Conservation (phyloP, 1,140 invertebrate genomes). For the Eueides isabella region DNA sequence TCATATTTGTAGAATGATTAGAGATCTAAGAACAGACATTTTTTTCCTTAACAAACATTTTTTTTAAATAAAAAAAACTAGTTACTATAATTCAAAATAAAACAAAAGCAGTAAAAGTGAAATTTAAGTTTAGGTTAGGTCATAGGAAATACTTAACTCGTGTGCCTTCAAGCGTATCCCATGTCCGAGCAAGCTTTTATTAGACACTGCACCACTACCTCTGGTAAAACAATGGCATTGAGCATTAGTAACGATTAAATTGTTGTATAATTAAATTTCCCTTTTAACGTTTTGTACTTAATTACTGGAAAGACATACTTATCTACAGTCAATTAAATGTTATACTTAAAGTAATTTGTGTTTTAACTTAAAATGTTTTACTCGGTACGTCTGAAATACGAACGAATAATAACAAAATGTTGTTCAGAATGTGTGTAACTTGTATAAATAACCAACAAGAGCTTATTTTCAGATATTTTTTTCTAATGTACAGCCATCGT, state of each 20-base stretch:
- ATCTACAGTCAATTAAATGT: background rate
- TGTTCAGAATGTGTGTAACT: background rate
- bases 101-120: background rate
- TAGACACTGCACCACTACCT: constrained; percentile 16
- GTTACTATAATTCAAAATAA: background rate
- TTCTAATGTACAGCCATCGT: too few relatives aligned
- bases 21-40: background rate
- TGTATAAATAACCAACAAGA: background rate
- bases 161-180: constrained; percentile 27
- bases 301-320: constrained; percentile 3
- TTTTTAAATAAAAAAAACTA: background rate
- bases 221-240: constrained; percentile 24
- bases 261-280: constrained; percentile 11
- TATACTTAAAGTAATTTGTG: background rate
- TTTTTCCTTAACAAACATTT: background rate
- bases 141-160: constrained; percentile 23
- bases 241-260: constrained; percentile 13
- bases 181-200: constrained; percentile 28
- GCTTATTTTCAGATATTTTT: too few relatives aligned
- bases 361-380: background rate
- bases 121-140: constrained; percentile 6
- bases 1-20: background rate
- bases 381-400: background rate
- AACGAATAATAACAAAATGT: too few relatives aligned
- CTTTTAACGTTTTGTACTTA: constrained; percentile 13